Percentiles rank a stretch among this genome's conserved stretches.
These are phyloP conservation scores for Ophraella communa DNA, from an alignment of 2,888 invertebrate genomes.

Conservation along the genomic window DNA sequence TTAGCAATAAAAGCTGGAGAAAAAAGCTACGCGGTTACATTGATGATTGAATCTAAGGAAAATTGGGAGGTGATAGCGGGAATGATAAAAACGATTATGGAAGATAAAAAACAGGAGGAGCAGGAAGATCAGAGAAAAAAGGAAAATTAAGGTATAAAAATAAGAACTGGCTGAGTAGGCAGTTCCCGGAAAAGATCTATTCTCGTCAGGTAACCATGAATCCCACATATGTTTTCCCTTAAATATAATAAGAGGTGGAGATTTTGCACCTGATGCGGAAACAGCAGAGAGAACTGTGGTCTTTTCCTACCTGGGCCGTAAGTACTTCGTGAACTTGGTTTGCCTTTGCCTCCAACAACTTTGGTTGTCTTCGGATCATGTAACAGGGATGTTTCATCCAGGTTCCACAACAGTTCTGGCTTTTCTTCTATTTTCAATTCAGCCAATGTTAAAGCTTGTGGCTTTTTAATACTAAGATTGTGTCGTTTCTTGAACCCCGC, in stretches of 20 bases:
- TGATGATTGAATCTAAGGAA: no score
- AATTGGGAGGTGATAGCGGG: no score
- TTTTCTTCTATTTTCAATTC: neutral
- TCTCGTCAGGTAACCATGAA: neutral
- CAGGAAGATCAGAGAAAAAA: no score
- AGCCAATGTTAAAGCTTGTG: neutral
- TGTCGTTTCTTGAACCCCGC: neutral
- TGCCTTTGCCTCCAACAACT: neutral
- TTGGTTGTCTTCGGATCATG: neutral
- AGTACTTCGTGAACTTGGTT: neutral
- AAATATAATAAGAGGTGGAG: neutral
- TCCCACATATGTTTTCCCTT: neutral
- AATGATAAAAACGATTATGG: neutral
- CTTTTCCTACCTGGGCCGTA: neutral
- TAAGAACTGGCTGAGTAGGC: neutral
- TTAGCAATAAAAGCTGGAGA: no score
- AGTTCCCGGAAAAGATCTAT: neutral
- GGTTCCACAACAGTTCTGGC: neutral
- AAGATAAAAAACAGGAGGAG: neutral
- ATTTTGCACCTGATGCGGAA: neutral
- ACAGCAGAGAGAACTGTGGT: neutral
- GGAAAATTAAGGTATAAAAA: no score
- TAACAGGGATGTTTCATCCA: neutral
- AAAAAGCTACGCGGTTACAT: no score
- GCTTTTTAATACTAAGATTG: slow-evolving; percentile 1